Evolutionary conservation across 1,140 invertebrate species (phyloP).

Genomic region (Cydia amplana): DNA sequence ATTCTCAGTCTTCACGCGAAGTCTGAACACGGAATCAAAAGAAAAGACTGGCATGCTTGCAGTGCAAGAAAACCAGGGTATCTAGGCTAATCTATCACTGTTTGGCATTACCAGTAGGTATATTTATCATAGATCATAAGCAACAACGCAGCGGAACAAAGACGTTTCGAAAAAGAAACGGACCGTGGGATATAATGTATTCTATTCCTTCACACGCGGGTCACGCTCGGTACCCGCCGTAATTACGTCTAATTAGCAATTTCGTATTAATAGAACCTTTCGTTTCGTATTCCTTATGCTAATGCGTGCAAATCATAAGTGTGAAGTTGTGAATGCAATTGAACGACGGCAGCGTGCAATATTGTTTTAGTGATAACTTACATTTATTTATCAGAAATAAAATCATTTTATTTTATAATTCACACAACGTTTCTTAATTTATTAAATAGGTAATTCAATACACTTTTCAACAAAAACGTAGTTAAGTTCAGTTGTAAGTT

Average conservation of each 20-base stretch:
- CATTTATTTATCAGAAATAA: neutral
- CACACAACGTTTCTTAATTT: neutral
- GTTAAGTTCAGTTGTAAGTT: neutral
- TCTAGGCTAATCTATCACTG: neutral
- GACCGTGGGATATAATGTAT: conserved; percentile 29
- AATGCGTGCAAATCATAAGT: conserved; percentile 18
- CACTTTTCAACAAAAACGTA: neutral
- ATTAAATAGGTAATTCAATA: neutral
- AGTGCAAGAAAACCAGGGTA: neutral
- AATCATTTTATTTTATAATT: neutral
- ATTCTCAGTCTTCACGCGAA: too few relatives aligned
- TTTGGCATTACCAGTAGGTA: neutral
- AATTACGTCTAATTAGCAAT: conserved; percentile 31
- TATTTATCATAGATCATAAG: neutral
- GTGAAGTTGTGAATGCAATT: conserved; percentile 15
- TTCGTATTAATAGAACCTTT: conserved; percentile 26
- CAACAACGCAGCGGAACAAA: conserved; percentile 15
- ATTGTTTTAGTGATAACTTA: neutral
- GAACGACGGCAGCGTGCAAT: neutral
- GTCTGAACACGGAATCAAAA: neutral
- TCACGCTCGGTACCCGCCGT: conserved; percentile 5
- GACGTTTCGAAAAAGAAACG: conserved; percentile 27
- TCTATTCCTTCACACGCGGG: conserved; percentile 29
- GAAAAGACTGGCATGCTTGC: neutral
- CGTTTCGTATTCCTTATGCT: conserved; percentile 24